Evolutionary conservation across 2,888 invertebrate genomes (phyloP), one percentile per base, ranked within the genome.

Genomic region (Uropetala carovei): DNA sequence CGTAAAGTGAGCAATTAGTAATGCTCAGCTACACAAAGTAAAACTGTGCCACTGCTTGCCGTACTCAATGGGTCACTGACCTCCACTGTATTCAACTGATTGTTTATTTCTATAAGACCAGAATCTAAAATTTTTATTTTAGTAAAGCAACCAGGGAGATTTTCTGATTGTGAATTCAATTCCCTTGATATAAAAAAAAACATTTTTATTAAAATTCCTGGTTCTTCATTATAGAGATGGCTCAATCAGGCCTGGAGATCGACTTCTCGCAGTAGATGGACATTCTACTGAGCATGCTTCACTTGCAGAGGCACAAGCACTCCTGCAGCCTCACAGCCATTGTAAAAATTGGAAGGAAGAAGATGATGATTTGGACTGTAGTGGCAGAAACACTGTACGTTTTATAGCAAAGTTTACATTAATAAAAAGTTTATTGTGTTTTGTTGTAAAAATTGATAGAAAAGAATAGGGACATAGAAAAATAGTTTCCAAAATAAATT

Each of bases 201-300:
- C n/a, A 43, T 43, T 43, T 5, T 43, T 43, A 43, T 43, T 43
- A 1, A 43, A 43, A 68, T n/a, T 68, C 18, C 81, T 92, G 9
- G 2, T 82, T 84, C 86, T 92, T 93, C 85, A 92, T 93, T 94
- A 16, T 94, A 98, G 98, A 94, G 98, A 98, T 92, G 98, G 99
- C 0, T 97, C 98, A 93, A 97, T 99, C 93, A 97, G 98, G 94
- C 97, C 98, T 59, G 99, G 99, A 4, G 99, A 99, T 95, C 96
- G 99, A 56, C 95, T 99, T 57, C 94, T 99, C 93, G 98, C 98
- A 93, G 98, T 99, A 92, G 98, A 99, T 95, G 96, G 96, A 8
- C 95, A 96, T 58, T 95, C 97, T 14, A 95, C 98, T 16, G 96
- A 97, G 92, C 97, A 97, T 94, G 97, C 98, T 94, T 97, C 97